Percentiles rank a stretch among this genome's conserved stretches.
These are phyloP conservation scores for Thermophis baileyi DNA, from an alignment of 2,113 vertebrate species.

Conservation along the genomic window DNA sequence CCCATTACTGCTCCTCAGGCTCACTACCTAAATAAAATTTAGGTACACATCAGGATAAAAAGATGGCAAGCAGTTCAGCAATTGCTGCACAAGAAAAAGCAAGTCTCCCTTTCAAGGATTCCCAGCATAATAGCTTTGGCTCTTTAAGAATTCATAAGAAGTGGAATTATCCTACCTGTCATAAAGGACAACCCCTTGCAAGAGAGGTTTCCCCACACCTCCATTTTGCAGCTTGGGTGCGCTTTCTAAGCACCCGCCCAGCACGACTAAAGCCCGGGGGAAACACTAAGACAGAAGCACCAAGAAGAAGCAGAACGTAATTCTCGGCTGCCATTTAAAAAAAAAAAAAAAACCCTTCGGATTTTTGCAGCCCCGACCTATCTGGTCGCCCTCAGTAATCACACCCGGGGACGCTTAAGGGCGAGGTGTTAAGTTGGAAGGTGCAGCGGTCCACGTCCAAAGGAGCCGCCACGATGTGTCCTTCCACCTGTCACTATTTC, in stretches of 20 bases:
- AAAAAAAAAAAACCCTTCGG: not conserved
- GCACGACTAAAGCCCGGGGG: too few species aligned
- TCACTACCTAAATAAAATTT: not conserved
- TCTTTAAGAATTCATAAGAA: not conserved
- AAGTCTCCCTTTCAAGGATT: not conserved
- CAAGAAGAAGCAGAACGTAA: too few species aligned
- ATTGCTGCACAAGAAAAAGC: not conserved
- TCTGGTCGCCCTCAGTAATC: not conserved
- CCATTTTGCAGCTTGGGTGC: not conserved
- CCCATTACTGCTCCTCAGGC: not conserved
- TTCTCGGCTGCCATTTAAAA: too few species aligned
- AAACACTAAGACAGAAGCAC: too few species aligned
- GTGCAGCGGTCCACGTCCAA: too few species aligned
- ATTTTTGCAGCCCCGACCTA: not conserved
- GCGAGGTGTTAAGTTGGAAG: too few species aligned
- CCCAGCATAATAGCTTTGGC: not conserved
- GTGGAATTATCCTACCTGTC: too few species aligned
- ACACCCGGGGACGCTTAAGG: not conserved
- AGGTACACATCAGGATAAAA: not conserved
- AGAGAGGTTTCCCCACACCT: not conserved
- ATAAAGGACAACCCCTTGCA: too few species aligned
- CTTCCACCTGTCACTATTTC: not conserved
- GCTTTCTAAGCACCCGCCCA: too few species aligned
- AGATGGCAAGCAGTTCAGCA: too few species aligned
- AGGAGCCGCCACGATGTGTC: not conserved